phyloP scores from a whole-genome alignment of 2,888 invertebrate species.

The Periphyllus acericola region DNA sequence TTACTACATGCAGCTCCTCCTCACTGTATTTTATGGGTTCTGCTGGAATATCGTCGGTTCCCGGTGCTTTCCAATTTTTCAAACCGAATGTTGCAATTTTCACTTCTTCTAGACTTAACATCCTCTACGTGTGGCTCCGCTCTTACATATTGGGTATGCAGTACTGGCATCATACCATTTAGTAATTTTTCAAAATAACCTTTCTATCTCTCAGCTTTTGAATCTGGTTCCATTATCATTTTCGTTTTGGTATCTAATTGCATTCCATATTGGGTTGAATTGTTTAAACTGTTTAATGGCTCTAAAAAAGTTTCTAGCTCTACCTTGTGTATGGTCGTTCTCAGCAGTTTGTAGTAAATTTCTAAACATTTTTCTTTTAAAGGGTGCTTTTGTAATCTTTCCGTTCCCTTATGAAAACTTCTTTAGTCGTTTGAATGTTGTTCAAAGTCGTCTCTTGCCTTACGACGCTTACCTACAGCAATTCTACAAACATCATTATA shows the following conservation, averaged over 20 bases:
- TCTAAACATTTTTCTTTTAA: too few species aligned
- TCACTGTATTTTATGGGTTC: background rate
- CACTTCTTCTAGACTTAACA: background rate
- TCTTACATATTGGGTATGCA: background rate
- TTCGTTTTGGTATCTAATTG: background rate
- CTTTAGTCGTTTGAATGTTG: too few species aligned
- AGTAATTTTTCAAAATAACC: background rate
- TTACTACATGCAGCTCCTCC: background rate
- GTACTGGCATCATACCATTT: background rate
- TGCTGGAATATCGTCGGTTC: background rate
- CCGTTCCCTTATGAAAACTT: too few species aligned
- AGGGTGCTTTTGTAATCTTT: too few species aligned
- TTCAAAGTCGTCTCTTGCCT: too few species aligned
- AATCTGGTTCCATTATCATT: background rate
- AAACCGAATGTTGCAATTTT: background rate
- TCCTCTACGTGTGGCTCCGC: background rate
- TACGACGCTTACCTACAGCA: background rate
- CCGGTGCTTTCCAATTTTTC: background rate
- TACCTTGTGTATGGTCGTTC: too few species aligned
- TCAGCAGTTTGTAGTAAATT: too few species aligned
- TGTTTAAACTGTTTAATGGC: too few species aligned
- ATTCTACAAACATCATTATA: conserved; percentile 8
- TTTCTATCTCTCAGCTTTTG: conserved; percentile 6
- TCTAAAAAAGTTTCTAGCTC: too few species aligned
- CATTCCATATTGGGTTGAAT: too few species aligned